Conservation (phyloP, 2,797 vertebrate genomes). For the Monodelphis domestica region DNA sequence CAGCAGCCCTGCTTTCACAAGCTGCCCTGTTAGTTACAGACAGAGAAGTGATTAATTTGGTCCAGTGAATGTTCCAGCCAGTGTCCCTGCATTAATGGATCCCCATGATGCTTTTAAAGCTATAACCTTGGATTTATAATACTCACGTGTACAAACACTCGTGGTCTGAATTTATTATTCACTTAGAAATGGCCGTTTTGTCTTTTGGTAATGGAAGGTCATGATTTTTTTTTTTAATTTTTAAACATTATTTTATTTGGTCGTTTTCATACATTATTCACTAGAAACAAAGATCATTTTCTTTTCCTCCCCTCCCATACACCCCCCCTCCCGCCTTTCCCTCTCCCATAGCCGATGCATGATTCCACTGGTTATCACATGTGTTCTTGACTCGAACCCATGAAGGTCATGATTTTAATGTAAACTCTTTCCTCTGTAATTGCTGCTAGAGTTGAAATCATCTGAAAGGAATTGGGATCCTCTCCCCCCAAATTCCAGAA, state of each 20-base stretch:
- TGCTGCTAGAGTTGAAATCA: conserved; percentile 40
- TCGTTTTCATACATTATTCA: too few species aligned
- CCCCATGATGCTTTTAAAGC: not conserved
- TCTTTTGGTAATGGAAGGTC: not conserved
- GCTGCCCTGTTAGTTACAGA: not conserved
- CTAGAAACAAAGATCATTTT: too few species aligned
- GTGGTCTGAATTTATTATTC: conserved; percentile 14
- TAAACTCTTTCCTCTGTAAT: conserved; percentile 3
- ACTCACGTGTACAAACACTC: not conserved
- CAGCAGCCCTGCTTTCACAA: not conserved
- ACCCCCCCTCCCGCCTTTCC: too few species aligned
- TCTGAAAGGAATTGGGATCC: conserved; percentile 47
- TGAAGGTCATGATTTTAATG: not conserved
- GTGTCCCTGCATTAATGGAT: not conserved
- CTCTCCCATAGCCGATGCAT: too few species aligned
- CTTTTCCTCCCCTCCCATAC: too few species aligned
- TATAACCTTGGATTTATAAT: not conserved
- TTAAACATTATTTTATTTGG: too few species aligned
- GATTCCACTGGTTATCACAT: too few species aligned
- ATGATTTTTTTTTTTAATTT: too few species aligned
- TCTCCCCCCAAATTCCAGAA: conserved; percentile 46
- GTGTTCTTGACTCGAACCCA: too few species aligned
- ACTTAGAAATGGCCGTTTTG: not conserved
- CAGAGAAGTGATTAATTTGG: not conserved
- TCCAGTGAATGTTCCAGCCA: too few species aligned